These are phyloP conservation scores for Eristalinus sepulchralis DNA, from an alignment of 2,888 invertebrate genomes.

Conservation along the genomic window DNA sequence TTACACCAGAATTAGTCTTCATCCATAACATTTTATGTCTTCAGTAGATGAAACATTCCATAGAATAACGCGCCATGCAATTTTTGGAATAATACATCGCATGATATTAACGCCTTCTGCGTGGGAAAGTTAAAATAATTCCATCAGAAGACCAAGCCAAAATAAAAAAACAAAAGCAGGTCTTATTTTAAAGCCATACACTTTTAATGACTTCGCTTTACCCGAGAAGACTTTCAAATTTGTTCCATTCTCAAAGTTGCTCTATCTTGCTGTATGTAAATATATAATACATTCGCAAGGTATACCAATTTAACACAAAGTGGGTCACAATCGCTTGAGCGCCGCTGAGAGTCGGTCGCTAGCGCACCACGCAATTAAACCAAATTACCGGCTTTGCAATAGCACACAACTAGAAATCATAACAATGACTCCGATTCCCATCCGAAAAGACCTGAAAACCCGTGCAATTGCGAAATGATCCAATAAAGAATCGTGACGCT, in stretches of 20 bases:
- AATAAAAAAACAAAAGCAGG: constrained; percentile 32
- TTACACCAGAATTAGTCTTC: too few species aligned
- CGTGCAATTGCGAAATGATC: constrained; percentile 67
- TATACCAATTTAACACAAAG: constrained; percentile 57
- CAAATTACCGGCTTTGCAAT: constrained; percentile 58
- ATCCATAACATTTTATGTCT: too few species aligned
- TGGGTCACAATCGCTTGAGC: constrained; percentile 55
- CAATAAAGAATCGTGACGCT: constrained; percentile 70
- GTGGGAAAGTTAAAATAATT: constrained; percentile 52
- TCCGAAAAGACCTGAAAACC: constrained; percentile 48
- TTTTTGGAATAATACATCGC: too few species aligned
- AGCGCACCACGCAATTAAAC: constrained; percentile 59
- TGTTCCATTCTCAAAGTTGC: not conserved
- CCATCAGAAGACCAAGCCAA: constrained; percentile 7
- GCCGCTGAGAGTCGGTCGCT: constrained; percentile 31
- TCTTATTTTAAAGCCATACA: not conserved
- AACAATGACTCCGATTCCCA: constrained; percentile 70
- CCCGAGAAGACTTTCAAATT: constrained; percentile 64
- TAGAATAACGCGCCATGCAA: too few species aligned
- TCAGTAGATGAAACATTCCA: too few species aligned
- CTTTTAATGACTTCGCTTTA: constrained; percentile 32
- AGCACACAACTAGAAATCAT: constrained; percentile 61
- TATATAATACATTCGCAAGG: constrained; percentile 46
- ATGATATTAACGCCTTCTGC: too few species aligned
- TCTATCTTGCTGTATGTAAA: constrained; percentile 42